Base-by-base conservation (phyloP, 2,888 invertebrate species). In the Icerya purchasi region DNA sequence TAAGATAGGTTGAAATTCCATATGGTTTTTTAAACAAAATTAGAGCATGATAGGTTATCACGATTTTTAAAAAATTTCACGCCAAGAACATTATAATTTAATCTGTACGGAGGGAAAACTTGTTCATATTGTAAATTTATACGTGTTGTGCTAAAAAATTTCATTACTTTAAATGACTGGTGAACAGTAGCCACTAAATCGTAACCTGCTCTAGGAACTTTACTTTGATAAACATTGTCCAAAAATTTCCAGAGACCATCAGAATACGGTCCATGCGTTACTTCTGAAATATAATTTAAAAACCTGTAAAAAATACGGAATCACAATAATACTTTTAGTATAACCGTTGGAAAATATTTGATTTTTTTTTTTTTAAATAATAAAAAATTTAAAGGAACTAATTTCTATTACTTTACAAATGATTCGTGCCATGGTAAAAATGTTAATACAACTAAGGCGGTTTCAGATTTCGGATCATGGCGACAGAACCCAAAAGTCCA, bases 401-500 rank as follows among this genome's bases (percentile, higher is more conserved):
- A 50, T 18, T n/a, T 10, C n/a, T 77, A 80, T 75, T 74, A 84
- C 84, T 83, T 87, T 76, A 88, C 91, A 76, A 97, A 96, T 68
- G 86, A 84, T 73, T 93, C 92, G 71, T 93, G 93, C 94, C 94
- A 97, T 66, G 94, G 94, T 68, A 96, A 77, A 71, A 84, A 87
- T 69, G 94, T 94, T 65, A 86, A 75, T 65, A 90, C 73, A 54
- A 90, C 84, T 70, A 89, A 75, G 62, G 92, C 87, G 21, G 87
- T 86, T 69, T 88, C 83, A 22, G 85, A 82, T 70, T 86, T 84
- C 3, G 93, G 89, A 71, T 94, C 90, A 72, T 91, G 92, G 23
- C 97, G 84, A 72, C 94, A 96, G 74, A 91, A 97, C 65, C 96
- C 96, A 76, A 91, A 98, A 50, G 91, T 91, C 82, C 91, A 96